Base-by-base conservation (phyloP, 1,140 invertebrate species). In the Drosophila watanabei region DNA sequence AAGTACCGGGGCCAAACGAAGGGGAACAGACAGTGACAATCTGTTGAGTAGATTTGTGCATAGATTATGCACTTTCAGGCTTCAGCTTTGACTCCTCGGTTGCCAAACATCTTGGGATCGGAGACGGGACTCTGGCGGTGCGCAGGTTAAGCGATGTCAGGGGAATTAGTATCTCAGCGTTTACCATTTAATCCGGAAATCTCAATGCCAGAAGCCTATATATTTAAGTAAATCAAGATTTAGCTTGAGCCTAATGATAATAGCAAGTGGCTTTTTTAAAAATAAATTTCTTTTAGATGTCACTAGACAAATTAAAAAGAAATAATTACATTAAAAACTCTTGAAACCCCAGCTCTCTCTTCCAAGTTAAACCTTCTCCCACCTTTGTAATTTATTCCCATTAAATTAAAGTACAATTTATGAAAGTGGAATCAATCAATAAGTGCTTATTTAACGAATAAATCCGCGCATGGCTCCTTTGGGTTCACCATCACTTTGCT, bases 11-110 rank as follows among this genome's bases (percentile, higher is more conserved):
- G 20, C 35, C 9, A 46, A 69, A 39, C 45, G 35, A 30, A 35
- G 66, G 54, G 46, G 49, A 63, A 18, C 48, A 46, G 39, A 56
- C 41, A 20, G 37, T 65, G 64, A 56, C 75, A 78, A 78, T 78
- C 75, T 78, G 75, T 78, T 78, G 75, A 78, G 66, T 78, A 78
- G 75, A 78, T 78, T 78, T 78, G 51, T 60, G 75, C 56, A 66
- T 76, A 71, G 79, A 81, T 77, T 49, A 69, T 78, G 75, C 70
- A 73, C 54, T 78, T 61, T 57, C 69, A 60, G 37, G 33, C 28
- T 30, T 41, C 28, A 54, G 61, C 33, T 39, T 41, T 28, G 61
- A 28, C 48, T 62, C 33, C 41, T 20, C 10, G 30, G 39, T 35
- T 35, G 54, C 16, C 32, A 13, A 49, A 41, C 41, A 63, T 48